Base-by-base conservation (phyloP, 1,140 invertebrate species). In the Drosophila ogumai region DNA sequence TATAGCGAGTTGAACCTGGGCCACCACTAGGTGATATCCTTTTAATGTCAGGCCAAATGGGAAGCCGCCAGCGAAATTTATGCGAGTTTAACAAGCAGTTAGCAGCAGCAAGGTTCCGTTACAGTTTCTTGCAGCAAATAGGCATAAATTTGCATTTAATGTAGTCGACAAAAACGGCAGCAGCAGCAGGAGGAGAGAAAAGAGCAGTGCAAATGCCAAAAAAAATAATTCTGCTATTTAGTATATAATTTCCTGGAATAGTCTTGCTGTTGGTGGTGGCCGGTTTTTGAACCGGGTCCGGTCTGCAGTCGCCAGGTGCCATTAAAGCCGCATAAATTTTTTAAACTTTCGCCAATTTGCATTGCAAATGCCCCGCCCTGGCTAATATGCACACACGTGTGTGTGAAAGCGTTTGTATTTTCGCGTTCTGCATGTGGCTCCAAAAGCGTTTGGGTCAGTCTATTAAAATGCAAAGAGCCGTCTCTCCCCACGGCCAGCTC, bases 111-210 rank as follows among this genome's bases (percentile, higher is more conserved):
- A 75, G 55, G 81, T 88, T 88, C 85, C 84, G 85, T 81, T 81
- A 88, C 85, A 88, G 60, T 88, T 88, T 72, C 43, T 73, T 57
- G 58, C 78, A 55, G 78, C 81, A 85, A 90, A 85, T 75, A 90
- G 81, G 85, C 84, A 88, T 88, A 88, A 88, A 88, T 88, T 88
- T 90, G 81, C 85, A 88, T 88, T 90, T 85, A 85, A 90, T 90
- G 74, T 75, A 81, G 65, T 79, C 49, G 74, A 77, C 65, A 77
- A 80, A 88, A 68, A 67, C 60, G 68, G 28, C 44, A 65, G 44
- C 32, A 55, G 31, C 57, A 61, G 19, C 22, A 46, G 22, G 6
- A 46, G 19, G 12, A 2, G 9, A 28, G 57, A 75, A 82, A 76
- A 73, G 56, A 79, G 65, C 46, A 74, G 65, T 64, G 41, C 49